phyloP scores from a whole-genome alignment of 2,797 vertebrate genomes.

The Intellagama lesueurii region DNA sequence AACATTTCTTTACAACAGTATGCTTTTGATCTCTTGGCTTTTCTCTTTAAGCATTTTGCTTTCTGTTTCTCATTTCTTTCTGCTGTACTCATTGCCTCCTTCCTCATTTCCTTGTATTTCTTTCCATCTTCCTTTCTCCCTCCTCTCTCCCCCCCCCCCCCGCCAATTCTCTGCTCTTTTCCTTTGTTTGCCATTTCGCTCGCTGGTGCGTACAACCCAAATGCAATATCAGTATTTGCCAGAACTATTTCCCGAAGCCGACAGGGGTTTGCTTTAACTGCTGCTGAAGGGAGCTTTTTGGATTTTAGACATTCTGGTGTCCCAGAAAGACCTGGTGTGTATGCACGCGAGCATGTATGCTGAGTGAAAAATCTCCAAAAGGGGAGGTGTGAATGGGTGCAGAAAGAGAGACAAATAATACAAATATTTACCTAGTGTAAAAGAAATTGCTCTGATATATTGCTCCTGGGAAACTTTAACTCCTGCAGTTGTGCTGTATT shows the following conservation, averaged over 20 bases:
- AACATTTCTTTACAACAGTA: background rate
- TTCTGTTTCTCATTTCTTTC: constrained; percentile 34
- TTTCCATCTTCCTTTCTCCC: constrained; percentile 25
- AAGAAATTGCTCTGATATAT: constrained; percentile 48
- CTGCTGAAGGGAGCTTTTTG: constrained; percentile 16
- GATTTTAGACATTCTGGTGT: constrained; percentile 29
- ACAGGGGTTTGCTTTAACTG: constrained; percentile 34
- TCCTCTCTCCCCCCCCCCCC: background rate
- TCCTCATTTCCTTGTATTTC: constrained; percentile 5
- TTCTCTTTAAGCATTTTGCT: constrained; percentile 51
- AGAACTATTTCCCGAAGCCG: constrained; percentile 38
- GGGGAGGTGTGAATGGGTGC: constrained; percentile 14
- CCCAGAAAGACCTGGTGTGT: constrained; percentile 18
- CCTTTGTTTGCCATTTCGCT: constrained; percentile 44
- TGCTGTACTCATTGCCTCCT: constrained; percentile 41
- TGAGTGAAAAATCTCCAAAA: constrained; percentile 27
- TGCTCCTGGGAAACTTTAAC: constrained; percentile 28
- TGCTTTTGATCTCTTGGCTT: constrained; percentile 42
- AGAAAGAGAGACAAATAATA: constrained; percentile 41
- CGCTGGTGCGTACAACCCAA: constrained; percentile 17
- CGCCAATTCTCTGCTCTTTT: constrained; percentile 2
- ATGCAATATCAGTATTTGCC: constrained; percentile 27
- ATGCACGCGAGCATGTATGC: background rate
- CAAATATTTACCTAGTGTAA: constrained; percentile 46
- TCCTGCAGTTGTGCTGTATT: constrained; percentile 36